Evolutionary conservation across 1,140 invertebrate genomes (phyloP).

Genomic region (Tetragnatha versicolor): DNA sequence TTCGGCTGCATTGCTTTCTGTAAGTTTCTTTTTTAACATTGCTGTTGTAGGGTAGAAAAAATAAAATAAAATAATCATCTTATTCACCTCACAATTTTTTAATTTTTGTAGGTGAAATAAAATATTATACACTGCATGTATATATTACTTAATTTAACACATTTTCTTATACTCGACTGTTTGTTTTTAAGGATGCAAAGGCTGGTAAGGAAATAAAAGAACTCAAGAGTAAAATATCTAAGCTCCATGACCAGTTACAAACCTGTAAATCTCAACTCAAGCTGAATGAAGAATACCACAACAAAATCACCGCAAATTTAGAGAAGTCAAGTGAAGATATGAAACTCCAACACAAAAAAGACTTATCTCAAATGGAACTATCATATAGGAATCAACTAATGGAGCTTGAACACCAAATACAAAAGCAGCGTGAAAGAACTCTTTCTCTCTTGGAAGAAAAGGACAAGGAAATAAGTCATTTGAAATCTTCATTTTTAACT

Average conservation of each 20-base stretch:
- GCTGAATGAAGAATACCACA: constrained; percentile 55
- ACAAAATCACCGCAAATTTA: constrained; percentile 51
- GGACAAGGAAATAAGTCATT: constrained; percentile 76
- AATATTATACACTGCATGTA: not conserved
- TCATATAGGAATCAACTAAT: constrained; percentile 70
- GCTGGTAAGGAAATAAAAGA: constrained; percentile 61
- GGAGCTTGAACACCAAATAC: constrained; percentile 77
- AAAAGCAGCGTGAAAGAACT: constrained; percentile 79
- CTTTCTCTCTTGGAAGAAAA: constrained; percentile 79
- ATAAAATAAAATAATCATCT: not conserved
- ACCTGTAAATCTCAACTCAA: constrained; percentile 56
- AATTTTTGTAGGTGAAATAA: not conserved
- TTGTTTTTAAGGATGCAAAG: constrained; percentile 43
- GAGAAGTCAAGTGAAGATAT: constrained; percentile 68
- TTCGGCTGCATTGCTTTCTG: constrained; percentile 37
- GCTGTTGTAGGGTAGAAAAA: too few species aligned
- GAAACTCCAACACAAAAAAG: constrained; percentile 69
- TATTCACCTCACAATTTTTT: not conserved
- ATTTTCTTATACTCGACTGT: too few species aligned
- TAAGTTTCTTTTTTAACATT: too few species aligned
- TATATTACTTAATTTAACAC: too few species aligned
- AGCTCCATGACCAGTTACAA: constrained; percentile 61
- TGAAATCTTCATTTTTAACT: constrained; percentile 65
- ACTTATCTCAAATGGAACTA: constrained; percentile 67
- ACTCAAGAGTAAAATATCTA: constrained; percentile 62